phyloP scores from a whole-genome alignment of 92 coral and sea anemone species.

The Chrysogorgia sp. region DNA sequence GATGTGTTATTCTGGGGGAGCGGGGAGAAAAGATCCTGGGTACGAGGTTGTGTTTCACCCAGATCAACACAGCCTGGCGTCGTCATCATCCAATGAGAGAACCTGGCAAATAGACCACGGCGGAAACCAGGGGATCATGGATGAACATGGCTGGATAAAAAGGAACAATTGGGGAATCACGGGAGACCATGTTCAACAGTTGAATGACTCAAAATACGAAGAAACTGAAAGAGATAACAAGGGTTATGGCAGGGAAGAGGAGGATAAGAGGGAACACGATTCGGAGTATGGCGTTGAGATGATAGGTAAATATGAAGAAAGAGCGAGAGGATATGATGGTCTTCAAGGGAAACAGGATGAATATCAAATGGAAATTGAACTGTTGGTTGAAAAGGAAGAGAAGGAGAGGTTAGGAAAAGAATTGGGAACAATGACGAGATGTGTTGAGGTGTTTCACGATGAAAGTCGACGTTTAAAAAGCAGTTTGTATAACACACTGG shows the following conservation, averaged over 20 bases:
- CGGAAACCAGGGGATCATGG: not conserved
- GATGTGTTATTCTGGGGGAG: not conserved
- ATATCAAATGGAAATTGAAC: slow-evolving; percentile 43
- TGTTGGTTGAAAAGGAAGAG: slow-evolving; percentile 42
- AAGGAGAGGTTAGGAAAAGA: slow-evolving; percentile 16
- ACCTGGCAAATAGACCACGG: not conserved
- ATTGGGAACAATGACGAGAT: slow-evolving; percentile 40
- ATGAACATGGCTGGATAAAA: slow-evolving; percentile 2
- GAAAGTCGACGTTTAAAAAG: slow-evolving; percentile 14
- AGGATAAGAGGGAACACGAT: not conserved
- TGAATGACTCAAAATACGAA: not conserved
- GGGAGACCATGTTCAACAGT: not conserved
- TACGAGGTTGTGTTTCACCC: too few relatives aligned
- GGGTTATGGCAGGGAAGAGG: not conserved
- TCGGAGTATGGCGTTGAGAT: not conserved
- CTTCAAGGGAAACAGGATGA: not conserved
- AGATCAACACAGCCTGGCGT: not conserved
- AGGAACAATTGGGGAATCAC: not conserved
- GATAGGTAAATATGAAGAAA: not conserved
- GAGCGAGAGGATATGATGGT: not conserved
- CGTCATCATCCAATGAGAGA: not conserved
- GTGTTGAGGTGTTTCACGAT: slow-evolving; percentile 26
- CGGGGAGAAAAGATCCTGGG: too few relatives aligned
- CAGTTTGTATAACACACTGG: slow-evolving; percentile 13
- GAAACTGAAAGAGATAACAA: not conserved